These are phyloP conservation scores for Leptobrachium leishanense DNA, from an alignment of 2,113 vertebrate genomes.

Conservation along the genomic window DNA sequence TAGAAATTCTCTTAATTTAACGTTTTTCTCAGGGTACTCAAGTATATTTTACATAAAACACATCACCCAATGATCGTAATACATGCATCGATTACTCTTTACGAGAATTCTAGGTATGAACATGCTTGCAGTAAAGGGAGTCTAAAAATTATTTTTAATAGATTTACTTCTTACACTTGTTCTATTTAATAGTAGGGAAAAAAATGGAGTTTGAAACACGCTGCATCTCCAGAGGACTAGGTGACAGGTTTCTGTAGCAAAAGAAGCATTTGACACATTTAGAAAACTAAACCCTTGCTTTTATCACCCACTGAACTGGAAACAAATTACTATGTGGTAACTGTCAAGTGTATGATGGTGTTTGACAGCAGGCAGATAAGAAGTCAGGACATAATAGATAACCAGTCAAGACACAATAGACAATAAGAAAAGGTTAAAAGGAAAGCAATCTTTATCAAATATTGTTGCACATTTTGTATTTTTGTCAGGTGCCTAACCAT, in stretches of 20 bases:
- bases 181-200: not conserved
- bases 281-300: conserved; percentile 46
- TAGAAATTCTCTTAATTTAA: too few relatives aligned
- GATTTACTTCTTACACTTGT: conserved; percentile 11
- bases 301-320: conserved; percentile 50
- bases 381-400: conserved; percentile 46
- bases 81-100: not conserved
- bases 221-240: conserved; percentile 12
- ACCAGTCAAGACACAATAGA: conserved; percentile 40
- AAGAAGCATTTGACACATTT: conserved; percentile 48
- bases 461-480: not conserved
- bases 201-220: conserved; percentile 1
- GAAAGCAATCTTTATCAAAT: conserved; percentile 43
- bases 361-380: conserved; percentile 47
- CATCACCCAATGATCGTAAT: not conserved
- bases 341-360: conserved; percentile 46
- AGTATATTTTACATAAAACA: not conserved
- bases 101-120: not conserved
- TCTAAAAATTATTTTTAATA: not conserved
- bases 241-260: conserved; percentile 37
- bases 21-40: too few relatives aligned
- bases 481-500: not conserved
- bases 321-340: conserved; percentile 50
- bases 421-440: conserved; percentile 41
- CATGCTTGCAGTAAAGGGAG: not conserved